phyloP scores from a whole-genome alignment of 2,888 invertebrate species.

The Glaucopsyche alexis region DNA sequence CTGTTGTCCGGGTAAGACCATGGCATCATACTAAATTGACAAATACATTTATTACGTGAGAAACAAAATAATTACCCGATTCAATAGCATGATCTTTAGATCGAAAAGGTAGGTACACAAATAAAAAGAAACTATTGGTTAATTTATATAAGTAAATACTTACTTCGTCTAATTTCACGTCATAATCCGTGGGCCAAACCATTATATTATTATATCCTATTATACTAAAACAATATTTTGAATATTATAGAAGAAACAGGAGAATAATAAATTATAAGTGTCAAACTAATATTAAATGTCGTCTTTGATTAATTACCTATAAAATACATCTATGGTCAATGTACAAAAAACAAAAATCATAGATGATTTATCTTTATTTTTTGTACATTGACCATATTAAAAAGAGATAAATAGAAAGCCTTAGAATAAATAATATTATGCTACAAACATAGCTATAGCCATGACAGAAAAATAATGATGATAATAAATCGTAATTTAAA shows the following conservation, averaged over 20 bases:
- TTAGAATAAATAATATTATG: no score
- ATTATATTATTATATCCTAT: conserved; percentile 45
- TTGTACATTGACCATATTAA: no score
- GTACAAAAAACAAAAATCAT: no score
- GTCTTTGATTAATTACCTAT: no score
- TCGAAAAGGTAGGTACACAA: no score
- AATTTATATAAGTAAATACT: conserved; percentile 33
- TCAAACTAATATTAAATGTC: no score
- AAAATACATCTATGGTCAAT: no score
- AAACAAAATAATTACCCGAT: background rate
- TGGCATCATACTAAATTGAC: conserved; percentile 58
- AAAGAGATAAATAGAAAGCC: no score
- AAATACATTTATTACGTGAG: background rate
- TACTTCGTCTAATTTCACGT: conserved; percentile 61
- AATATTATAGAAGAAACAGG: background rate
- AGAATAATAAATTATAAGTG: background rate
- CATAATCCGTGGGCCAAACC: conserved; percentile 66
- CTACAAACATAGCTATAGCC: no score
- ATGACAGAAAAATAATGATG: background rate
- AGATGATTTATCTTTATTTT: no score
- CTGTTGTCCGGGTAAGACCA: conserved; percentile 74
- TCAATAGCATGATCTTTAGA: no score
- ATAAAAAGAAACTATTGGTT: background rate
- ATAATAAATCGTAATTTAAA: background rate
- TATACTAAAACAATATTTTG: background rate